Base-by-base conservation (phyloP, 2,888 invertebrate genomes). In the Trichopria drosophilae region DNA sequence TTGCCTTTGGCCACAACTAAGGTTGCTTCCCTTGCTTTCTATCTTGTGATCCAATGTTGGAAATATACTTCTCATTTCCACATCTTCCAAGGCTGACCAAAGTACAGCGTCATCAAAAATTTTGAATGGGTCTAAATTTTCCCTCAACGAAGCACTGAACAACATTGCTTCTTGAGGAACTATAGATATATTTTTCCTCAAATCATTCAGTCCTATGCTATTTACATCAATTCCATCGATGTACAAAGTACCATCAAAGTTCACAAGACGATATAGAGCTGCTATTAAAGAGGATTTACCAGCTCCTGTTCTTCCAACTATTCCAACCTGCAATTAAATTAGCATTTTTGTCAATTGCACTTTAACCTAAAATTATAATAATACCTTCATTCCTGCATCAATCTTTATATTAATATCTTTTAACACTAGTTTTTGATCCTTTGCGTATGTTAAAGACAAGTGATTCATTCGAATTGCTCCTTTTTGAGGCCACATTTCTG, bases 161-260 rank as follows among this genome's bases (percentile, higher is more conserved):
- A 93, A 74, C 10, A 92, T 85, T 0, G 93, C 92, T 66, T 92
- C 91, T 78, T 94, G 94, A 0, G 95, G 94, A 68, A 95, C 94
- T 55, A 95, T 93, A 0, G 93, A 87, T 48, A 95, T 88, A 63
- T 84, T 86, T 43, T 82, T 83, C 35, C 94, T 79, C 22, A 95
- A 77, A 65, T 89, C 87, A 72, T 86, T 79, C 7, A 93, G 78
- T 1, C 88, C 88, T 29, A 93, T 80, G 10, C 78, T 77, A 40
- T 80, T 81, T 0, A 84, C 86, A 51, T 87, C 81, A 0, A 91
- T 70, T 6, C 81, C 84, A 68, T 95, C 94, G 48, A 95, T 89
- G 54, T 77, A 73, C 26, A 95, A 84, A 23, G 78, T 71, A 1
- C 94, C 94, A 43, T 86, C 85, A 19, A 88, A 83, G 35, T 87